These are phyloP conservation scores for Rhinoptilus africanus DNA, from an alignment of 2,113 vertebrate genomes.

Conservation along the genomic window DNA sequence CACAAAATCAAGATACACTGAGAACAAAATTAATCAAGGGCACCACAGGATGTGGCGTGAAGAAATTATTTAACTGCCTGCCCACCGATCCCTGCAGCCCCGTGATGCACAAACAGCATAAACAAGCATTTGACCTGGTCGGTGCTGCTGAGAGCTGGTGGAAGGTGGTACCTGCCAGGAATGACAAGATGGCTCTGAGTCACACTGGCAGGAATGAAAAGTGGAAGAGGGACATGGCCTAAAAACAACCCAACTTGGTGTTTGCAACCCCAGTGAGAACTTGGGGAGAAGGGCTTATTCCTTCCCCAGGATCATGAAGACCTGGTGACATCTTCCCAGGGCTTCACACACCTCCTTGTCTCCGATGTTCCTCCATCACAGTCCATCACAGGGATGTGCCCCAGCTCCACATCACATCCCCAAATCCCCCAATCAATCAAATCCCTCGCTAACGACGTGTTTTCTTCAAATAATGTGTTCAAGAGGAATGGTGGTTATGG, in stretches of 20 bases:
- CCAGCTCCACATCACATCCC: neutral
- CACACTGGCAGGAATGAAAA: fast-evolving
- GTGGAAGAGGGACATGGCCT: neutral
- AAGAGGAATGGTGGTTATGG: neutral
- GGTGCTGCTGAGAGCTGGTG: neutral
- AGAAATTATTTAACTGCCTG: neutral
- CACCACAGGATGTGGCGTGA: neutral
- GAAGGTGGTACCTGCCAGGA: neutral
- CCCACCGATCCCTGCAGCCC: neutral
- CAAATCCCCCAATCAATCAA: neutral
- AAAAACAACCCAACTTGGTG: neutral
- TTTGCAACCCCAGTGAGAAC: neutral
- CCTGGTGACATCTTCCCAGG: neutral
- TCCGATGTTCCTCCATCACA: neutral
- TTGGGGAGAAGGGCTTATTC: neutral
- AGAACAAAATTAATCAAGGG: neutral
- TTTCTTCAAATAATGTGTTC: neutral
- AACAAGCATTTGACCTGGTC: neutral
- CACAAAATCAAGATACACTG: neutral
- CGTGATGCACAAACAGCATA: neutral
- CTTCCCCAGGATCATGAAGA: neutral
- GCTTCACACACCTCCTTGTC: neutral
- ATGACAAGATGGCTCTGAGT: neutral
- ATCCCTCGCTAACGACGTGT: fast-evolving
- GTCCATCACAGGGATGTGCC: no score